These are phyloP conservation scores for Mesembrinibis cayennensis DNA, from an alignment of 2,113 vertebrate species.

Conservation along the genomic window DNA sequence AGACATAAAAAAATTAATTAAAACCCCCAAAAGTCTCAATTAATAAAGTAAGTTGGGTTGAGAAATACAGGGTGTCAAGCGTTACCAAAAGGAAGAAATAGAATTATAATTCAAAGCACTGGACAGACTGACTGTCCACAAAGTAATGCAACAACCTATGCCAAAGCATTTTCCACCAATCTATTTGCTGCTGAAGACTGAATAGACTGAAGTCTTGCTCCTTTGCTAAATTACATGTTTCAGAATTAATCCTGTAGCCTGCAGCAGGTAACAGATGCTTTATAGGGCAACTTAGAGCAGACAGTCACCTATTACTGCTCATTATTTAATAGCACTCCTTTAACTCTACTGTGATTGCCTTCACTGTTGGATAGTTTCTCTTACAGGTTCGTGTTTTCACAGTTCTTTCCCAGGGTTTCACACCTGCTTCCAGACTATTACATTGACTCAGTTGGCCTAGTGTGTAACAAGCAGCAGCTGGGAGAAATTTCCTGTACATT, in stretches of 20 bases:
- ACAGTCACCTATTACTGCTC: slow-evolving; percentile 29
- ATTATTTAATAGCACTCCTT: slow-evolving; percentile 55
- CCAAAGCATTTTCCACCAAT: not conserved
- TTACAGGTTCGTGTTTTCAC: not conserved
- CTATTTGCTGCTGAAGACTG: not conserved
- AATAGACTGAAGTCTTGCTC: not conserved
- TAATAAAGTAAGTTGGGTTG: not conserved
- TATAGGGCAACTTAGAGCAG: not conserved
- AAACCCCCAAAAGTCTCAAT: accelerated
- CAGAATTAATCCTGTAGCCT: slow-evolving; percentile 21
- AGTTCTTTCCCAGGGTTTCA: slow-evolving; percentile 26
- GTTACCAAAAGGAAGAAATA: not conserved
- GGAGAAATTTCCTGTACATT: not conserved
- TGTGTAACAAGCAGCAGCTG: not conserved
- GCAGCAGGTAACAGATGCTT: slow-evolving; percentile 40
- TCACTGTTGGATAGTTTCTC: not conserved
- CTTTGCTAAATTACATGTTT: slow-evolving; percentile 43
- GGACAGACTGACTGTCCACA: not conserved
- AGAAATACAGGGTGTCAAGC: not conserved
- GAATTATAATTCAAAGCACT: not conserved
- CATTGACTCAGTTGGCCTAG: not conserved
- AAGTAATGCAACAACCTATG: not conserved
- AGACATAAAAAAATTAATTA: not conserved
- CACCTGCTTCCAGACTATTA: slow-evolving; percentile 58
- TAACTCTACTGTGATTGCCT: not conserved